These are phyloP conservation scores for Pogonognathellus flavescens DNA, from an alignment of 1,140 invertebrate genomes.

Conservation along the genomic window DNA sequence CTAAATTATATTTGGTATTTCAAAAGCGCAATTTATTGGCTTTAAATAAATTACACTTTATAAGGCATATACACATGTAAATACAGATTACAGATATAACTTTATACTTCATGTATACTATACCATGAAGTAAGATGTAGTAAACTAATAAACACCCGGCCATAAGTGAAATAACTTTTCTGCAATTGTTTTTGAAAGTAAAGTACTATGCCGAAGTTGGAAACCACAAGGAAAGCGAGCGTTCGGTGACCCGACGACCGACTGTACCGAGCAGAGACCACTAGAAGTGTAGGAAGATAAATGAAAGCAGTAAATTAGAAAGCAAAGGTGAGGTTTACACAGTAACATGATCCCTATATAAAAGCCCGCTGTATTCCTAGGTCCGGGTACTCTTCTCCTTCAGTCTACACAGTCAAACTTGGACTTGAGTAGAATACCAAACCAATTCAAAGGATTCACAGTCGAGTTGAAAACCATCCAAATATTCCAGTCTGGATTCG, in stretches of 20 bases:
- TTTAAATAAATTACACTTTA: too few relatives aligned
- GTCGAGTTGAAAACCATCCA: conserved; percentile 17
- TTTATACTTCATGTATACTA: too few relatives aligned
- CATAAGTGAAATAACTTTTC: conserved; percentile 34
- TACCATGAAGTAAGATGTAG: too few relatives aligned
- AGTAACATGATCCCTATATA: not conserved
- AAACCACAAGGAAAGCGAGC: conserved; percentile 7
- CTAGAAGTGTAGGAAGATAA: conserved; percentile 17
- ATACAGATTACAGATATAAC: too few relatives aligned
- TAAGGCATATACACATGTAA: too few relatives aligned
- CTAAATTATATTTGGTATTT: too few relatives aligned
- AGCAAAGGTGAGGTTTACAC: conserved; percentile 19
- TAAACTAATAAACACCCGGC: not conserved
- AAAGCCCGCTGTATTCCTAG: too few relatives aligned
- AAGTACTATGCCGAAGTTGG: not conserved
- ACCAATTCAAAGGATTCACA: not conserved
- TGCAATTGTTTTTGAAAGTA: conserved; percentile 22
- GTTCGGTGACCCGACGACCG: conserved; percentile 1
- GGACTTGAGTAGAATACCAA: not conserved
- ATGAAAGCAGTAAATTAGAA: conserved; percentile 41
- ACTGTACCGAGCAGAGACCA: not conserved
- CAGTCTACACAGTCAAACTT: too few relatives aligned
- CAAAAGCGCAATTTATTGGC: too few relatives aligned
- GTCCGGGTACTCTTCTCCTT: too few relatives aligned
- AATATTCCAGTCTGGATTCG: not conserved